A percentile compares a stretch with the other conserved stretches of the same genome.
phyloP scores from a whole-genome alignment of 2,888 invertebrate species.

The Erannis defoliaria region DNA sequence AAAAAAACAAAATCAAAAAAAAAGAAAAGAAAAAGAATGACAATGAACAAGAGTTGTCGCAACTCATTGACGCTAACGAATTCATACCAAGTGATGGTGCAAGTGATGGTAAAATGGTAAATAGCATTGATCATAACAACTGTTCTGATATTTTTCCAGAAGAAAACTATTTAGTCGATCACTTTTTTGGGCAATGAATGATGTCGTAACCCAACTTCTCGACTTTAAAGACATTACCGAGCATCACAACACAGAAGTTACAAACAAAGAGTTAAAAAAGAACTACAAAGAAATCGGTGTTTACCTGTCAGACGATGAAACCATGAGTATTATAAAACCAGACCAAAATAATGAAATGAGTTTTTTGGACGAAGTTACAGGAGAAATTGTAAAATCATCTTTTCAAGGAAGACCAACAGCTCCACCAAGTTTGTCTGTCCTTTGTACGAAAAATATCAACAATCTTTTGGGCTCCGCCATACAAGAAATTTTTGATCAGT shows the following conservation, averaged over 20 bases:
- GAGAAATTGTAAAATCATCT: slow-evolving; percentile 21
- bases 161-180: slow-evolving; percentile 15
- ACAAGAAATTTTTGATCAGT: slow-evolving; percentile 24
- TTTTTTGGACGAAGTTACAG: slow-evolving; percentile 20
- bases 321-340: slow-evolving; percentile 14
- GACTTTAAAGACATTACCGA: slow-evolving; percentile 14
- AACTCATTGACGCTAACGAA: slow-evolving; percentile 16
- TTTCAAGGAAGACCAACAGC: slow-evolving; percentile 21
- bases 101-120: slow-evolving; percentile 13
- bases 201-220: slow-evolving; percentile 15
- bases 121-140: slow-evolving; percentile 16
- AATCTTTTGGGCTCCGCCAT: slow-evolving; percentile 25
- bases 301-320: slow-evolving; percentile 15
- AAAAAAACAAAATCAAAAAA: slow-evolving; percentile 10
- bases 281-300: slow-evolving; percentile 16
- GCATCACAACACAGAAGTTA: slow-evolving; percentile 15
- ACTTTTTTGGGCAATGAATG: slow-evolving; percentile 13
- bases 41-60: slow-evolving; percentile 14
- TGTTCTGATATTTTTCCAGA: slow-evolving; percentile 16
- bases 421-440: slow-evolving; percentile 27
- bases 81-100: slow-evolving; percentile 12
- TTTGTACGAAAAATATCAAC: slow-evolving; percentile 20
- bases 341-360: slow-evolving; percentile 13
- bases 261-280: slow-evolving; percentile 13
- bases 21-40: slow-evolving; percentile 14